Conservation (phyloP, 1,140 invertebrate genomes). For the Brachionus calyciflorus region DNA sequence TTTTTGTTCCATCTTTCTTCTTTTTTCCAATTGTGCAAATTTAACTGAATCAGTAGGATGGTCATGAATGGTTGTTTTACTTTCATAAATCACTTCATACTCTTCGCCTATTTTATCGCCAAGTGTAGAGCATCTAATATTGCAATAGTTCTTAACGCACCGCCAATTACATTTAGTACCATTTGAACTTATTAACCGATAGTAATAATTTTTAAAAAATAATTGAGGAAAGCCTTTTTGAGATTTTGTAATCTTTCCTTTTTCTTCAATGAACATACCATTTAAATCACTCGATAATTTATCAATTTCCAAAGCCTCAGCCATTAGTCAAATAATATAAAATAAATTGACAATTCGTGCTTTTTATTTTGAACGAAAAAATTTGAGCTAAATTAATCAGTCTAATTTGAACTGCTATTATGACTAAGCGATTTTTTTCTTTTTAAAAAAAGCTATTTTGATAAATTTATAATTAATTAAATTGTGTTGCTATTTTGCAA, state of each 20-base stretch:
- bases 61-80: neutral
- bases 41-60: neutral
- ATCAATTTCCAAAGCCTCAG: neutral
- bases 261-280: neutral
- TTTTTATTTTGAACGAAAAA: too few relatives aligned
- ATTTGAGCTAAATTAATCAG: too few relatives aligned
- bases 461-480: too few relatives aligned
- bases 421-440: too few relatives aligned
- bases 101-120: neutral
- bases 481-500: too few relatives aligned
- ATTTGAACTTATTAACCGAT: neutral
- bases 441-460: too few relatives aligned
- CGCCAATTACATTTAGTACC: too few relatives aligned
- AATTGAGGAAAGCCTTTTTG: neutral
- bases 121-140: neutral
- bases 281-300: neutral
- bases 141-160: neutral
- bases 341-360: too few relatives aligned
- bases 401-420: too few relatives aligned
- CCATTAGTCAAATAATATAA: too few relatives aligned
- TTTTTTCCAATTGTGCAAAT: neutral
- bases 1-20: constrained; percentile 11
- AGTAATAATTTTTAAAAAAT: neutral
- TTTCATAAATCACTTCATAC: neutral
- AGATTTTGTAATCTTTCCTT: neutral